phyloP scores from a whole-genome alignment of 2,113 vertebrate genomes.

The Hypomesus transpacificus region DNA sequence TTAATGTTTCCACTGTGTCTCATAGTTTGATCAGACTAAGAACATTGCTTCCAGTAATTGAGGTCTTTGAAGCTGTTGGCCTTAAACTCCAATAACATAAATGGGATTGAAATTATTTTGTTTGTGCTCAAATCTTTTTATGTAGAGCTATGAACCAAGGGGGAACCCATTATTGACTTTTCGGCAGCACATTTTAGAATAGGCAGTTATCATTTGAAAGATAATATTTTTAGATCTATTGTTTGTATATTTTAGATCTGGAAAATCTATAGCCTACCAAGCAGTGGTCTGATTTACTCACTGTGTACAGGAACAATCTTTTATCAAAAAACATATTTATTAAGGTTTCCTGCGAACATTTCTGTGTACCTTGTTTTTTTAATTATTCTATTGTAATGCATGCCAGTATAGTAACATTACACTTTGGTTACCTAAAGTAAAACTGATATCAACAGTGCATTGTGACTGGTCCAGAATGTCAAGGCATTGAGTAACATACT shows the following conservation, averaged over 20 bases:
- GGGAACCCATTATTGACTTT: too few relatives aligned
- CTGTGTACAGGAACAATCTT: not conserved
- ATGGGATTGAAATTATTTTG: slow-evolving; percentile 3
- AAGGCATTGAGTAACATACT: not conserved
- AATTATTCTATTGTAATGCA: slow-evolving; percentile 1
- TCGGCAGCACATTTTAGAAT: too few relatives aligned
- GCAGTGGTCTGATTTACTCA: too few relatives aligned
- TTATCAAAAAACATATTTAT: not conserved
- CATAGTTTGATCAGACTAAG: slow-evolving; percentile 22
- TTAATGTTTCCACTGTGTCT: slow-evolving; percentile 36
- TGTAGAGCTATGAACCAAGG: not conserved
- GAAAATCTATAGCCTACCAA: too few relatives aligned
- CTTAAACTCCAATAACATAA: not conserved
- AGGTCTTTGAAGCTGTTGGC: not conserved
- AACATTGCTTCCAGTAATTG: not conserved
- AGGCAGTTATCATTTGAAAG: too few relatives aligned
- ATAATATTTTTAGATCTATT: too few relatives aligned
- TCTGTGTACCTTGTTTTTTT: slow-evolving; percentile 21
- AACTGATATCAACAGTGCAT: slow-evolving; percentile 9
- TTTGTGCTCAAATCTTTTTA: slow-evolving; percentile 29
- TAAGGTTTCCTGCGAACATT: not conserved
- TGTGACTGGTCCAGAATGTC: slow-evolving; percentile 1
- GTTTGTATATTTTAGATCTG: too few relatives aligned
- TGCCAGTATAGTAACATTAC: slow-evolving; percentile 15
- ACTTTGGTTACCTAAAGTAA: slow-evolving; percentile 20